Evolutionary conservation across 2,113 vertebrate genomes (phyloP).

Genomic region (Pantherophis guttatus): DNA sequence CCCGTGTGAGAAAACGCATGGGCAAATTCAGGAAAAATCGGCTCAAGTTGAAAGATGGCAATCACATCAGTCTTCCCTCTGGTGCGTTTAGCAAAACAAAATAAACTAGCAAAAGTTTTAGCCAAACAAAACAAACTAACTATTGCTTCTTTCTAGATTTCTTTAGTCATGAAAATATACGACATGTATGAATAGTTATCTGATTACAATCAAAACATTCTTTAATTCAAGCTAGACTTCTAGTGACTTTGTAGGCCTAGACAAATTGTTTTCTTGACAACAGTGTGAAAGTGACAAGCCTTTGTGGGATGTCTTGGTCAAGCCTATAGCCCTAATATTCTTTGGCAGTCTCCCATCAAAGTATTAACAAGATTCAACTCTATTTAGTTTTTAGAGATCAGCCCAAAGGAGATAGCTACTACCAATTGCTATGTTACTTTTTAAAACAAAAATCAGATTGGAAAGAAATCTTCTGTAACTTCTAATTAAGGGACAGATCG

Average conservation of each 20-base stretch:
- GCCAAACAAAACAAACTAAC: background rate
- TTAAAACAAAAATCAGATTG: background rate
- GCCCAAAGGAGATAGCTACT: background rate
- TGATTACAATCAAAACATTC: background rate
- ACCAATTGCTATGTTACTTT: background rate
- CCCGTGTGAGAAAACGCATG: conserved; percentile 90
- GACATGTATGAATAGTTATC: background rate
- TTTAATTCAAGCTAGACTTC: background rate
- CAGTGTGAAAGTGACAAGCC: background rate
- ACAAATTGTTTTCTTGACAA: background rate
- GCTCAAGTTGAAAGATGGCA: conserved; percentile 91
- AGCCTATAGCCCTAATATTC: background rate
- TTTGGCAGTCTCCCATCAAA: background rate
- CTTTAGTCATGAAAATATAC: background rate
- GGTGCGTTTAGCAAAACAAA: conserved; percentile 68
- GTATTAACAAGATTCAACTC: background rate
- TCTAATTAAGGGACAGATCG: background rate
- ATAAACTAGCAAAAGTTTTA: background rate
- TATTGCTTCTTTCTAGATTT: background rate
- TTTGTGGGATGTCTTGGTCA: background rate
- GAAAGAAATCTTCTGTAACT: background rate
- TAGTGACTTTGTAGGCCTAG: background rate
- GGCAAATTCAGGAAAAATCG: conserved; percentile 92
- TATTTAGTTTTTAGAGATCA: background rate
- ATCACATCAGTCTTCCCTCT: conserved; percentile 94